A percentile compares a stretch with the other conserved stretches of the same genome.
Evolutionary conservation across 1,140 invertebrate genomes (phyloP).

Genomic region (Venustaconcha ellipsiformis): DNA sequence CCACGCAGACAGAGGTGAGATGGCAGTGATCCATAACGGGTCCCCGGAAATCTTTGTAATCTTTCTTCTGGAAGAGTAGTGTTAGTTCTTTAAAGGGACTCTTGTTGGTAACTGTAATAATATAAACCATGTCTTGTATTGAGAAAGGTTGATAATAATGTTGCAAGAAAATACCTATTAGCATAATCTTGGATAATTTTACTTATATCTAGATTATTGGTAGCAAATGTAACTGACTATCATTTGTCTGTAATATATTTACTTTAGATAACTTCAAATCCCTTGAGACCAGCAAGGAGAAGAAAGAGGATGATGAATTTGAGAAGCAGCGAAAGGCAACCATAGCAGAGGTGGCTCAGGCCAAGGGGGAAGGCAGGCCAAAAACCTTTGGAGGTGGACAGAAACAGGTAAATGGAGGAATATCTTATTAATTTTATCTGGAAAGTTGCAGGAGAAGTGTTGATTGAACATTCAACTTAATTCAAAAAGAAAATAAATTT

Average conservation of each 20-base stretch:
- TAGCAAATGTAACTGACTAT: too few relatives aligned
- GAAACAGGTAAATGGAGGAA: conserved; percentile 21
- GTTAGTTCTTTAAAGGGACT: too few relatives aligned
- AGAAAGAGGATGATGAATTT: conserved; percentile 80
- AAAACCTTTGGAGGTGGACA: conserved; percentile 75
- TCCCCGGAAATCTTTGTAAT: too few relatives aligned
- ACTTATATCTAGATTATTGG: too few relatives aligned
- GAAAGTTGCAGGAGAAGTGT: background rate
- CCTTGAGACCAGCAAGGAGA: conserved; percentile 45
- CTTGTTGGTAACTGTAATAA: too few relatives aligned
- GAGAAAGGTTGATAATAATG: too few relatives aligned
- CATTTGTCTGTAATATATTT: background rate
- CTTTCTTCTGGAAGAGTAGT: too few relatives aligned
- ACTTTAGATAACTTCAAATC: conserved; percentile 66
- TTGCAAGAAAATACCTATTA: too few relatives aligned
- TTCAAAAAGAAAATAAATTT: background rate
- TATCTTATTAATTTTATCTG: background rate
- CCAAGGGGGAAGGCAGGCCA: conserved; percentile 75
- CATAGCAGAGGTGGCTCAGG: conserved; percentile 82
- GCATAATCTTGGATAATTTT: too few relatives aligned
- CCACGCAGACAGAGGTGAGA: too few relatives aligned
- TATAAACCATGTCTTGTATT: too few relatives aligned
- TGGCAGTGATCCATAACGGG: too few relatives aligned
- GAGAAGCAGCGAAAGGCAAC: conserved; percentile 86
- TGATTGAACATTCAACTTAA: background rate